Conservation (phyloP, 2,797 vertebrate species). For the Galago senegalensis region DNA sequence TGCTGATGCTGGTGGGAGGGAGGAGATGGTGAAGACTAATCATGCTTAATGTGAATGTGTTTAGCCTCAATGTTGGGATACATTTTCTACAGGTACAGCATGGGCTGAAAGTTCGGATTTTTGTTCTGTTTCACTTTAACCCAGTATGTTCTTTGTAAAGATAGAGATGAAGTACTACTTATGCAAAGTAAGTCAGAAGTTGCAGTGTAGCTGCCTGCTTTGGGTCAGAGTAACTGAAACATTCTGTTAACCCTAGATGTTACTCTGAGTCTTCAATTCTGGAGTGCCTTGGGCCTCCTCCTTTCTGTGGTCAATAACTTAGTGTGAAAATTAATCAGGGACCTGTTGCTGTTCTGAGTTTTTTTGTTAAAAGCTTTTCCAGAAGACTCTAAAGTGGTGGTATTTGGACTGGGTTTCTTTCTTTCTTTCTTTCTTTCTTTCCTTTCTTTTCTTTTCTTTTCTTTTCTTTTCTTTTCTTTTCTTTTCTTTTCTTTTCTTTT, state of each 20-base stretch:
- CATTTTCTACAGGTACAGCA: not conserved
- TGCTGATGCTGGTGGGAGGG: not conserved
- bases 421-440: slow-evolving; percentile 38
- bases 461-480: no score
- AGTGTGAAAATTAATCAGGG: not conserved
- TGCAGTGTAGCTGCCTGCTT: not conserved
- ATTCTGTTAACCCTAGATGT: not conserved
- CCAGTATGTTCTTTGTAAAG: slow-evolving; percentile 19
- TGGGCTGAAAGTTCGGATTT: not conserved
- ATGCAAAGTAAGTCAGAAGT: not conserved
- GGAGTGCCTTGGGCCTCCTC: not conserved
- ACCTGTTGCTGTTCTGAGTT: not conserved
- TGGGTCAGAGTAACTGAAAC: not conserved
- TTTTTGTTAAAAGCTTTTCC: not conserved
- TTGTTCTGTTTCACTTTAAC: slow-evolving; percentile 70
- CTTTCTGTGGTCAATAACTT: not conserved
- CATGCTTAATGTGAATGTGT: not conserved
- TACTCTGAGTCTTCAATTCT: not conserved
- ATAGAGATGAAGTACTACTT: not conserved
- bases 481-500: no score
- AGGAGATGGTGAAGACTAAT: not conserved
- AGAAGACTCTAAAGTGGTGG: not conserved
- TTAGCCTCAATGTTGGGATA: not conserved
- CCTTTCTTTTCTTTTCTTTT: not conserved
- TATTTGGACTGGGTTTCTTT: not conserved